Evolutionary conservation across 2,113 vertebrate species (phyloP).

Genomic region (Rhagologus leucostigma): DNA sequence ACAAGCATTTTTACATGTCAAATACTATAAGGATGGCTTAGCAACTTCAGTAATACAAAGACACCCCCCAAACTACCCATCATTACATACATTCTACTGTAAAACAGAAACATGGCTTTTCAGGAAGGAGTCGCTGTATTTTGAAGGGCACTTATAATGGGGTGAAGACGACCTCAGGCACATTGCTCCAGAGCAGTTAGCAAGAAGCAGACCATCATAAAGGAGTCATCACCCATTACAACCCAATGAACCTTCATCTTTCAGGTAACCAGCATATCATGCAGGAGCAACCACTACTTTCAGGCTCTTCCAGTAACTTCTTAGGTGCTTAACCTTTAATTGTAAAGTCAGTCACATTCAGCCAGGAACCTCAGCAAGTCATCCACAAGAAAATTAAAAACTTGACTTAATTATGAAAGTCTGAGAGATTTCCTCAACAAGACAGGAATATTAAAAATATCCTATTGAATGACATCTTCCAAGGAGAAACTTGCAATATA

Average conservation of each 20-base stretch:
- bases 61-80: not conserved
- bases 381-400: not conserved
- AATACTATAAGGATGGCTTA: not conserved
- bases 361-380: not conserved
- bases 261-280: not conserved
- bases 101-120: not conserved
- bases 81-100: not conserved
- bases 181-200: not conserved
- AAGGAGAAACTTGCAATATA: not conserved
- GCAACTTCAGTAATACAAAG: not conserved
- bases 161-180: not conserved
- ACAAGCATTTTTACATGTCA: not conserved
- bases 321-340: not conserved
- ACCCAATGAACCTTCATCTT: not conserved
- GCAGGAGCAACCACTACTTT: not conserved
- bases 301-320: not conserved
- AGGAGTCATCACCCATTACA: not conserved
- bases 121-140: not conserved
- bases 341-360: not conserved
- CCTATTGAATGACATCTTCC: not conserved
- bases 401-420: not conserved
- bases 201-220: not conserved
- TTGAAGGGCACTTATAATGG: not conserved
- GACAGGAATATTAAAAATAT: not conserved
- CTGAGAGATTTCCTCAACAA: not conserved